Evolutionary conservation across 1,140 invertebrate species (phyloP), one percentile per base, ranked within the genome.

Genomic region (Bombus impatiens): DNA sequence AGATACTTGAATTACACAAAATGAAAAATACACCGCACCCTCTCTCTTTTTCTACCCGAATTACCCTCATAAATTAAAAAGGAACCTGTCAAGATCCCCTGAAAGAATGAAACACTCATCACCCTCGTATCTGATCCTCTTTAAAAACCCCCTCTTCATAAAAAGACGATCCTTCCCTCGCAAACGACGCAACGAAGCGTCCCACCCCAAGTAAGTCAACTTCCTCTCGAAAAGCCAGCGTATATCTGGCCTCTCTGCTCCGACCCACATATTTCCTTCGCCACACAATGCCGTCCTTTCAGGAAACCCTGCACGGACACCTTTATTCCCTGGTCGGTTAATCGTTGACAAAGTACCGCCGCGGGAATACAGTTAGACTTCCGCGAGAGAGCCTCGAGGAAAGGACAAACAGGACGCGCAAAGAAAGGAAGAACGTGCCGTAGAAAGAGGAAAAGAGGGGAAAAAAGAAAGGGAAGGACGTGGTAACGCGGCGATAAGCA

Each of bases 291-390:
- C 10, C 5, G 4, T 77, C 37, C 76, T 68, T 62, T 79, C 80
- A 59, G 9, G 32, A 53, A 68, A 70, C 77, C 71, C 42, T 44
- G 32, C 67, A 37, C 57, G 32, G 72, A 65, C 75, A 78, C 78
- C 15, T 80, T 65, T 78, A 86, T 78, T 70, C 86, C 75, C 37
- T 70, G 80, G 72, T 67, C 44, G 62, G 82, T 79, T 86, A 88
- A 89, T 89, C 88, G 87, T 79, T 76, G 82, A 86, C 88, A 62
- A 79, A 88, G 82, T 82, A 65, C 72, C 88, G 62, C 47, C 86
- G 42, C 78, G 40, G 59, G 78, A 88, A 86, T 88, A 89, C 88
- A 89, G 87, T 89, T 88, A 89, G 84, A 62, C 70, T 81, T 85
- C 62, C 62, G 67, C 67, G 86, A 82, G 86, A 88, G 70, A 67